Conservation (phyloP, 2,797 vertebrate species). For the Jordanella pulchra region DNA sequence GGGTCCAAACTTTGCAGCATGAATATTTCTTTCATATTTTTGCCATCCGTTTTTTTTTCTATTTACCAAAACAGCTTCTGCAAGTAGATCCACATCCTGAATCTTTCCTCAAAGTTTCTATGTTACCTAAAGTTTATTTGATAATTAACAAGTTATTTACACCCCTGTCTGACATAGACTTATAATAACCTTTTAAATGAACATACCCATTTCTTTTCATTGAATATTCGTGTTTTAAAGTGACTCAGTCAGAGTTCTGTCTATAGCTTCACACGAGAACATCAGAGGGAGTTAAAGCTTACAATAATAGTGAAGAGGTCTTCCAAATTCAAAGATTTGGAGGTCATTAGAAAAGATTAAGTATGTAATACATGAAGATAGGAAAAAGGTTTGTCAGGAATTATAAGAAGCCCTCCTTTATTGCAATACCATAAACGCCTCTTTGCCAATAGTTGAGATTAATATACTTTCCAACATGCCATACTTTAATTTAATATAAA, state of each 20-base stretch:
- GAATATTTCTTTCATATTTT: slow-evolving; percentile 10
- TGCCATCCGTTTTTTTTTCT: slow-evolving; percentile 6
- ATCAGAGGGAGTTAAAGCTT: too few species aligned
- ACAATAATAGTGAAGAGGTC: too few species aligned
- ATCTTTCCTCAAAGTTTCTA: background rate
- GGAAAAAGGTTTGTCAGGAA: background rate
- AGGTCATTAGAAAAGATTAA: background rate
- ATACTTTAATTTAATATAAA: too few species aligned
- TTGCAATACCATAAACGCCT: too few species aligned
- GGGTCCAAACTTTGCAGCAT: background rate
- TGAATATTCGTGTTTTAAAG: too few species aligned
- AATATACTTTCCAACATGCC: too few species aligned
- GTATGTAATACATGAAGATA: background rate
- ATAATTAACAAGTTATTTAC: too few species aligned
- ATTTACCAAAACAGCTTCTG: background rate
- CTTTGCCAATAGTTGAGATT: too few species aligned
- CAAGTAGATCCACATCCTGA: background rate
- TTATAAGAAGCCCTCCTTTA: background rate
- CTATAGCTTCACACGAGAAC: too few species aligned
- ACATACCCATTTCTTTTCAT: background rate
- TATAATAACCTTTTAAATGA: too few species aligned
- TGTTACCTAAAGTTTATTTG: background rate
- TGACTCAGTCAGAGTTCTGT: too few species aligned
- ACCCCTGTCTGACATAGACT: background rate
- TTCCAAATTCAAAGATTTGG: too few species aligned